phyloP scores from a whole-genome alignment of 2,113 vertebrate species.

The Thunnus maccoyii region DNA sequence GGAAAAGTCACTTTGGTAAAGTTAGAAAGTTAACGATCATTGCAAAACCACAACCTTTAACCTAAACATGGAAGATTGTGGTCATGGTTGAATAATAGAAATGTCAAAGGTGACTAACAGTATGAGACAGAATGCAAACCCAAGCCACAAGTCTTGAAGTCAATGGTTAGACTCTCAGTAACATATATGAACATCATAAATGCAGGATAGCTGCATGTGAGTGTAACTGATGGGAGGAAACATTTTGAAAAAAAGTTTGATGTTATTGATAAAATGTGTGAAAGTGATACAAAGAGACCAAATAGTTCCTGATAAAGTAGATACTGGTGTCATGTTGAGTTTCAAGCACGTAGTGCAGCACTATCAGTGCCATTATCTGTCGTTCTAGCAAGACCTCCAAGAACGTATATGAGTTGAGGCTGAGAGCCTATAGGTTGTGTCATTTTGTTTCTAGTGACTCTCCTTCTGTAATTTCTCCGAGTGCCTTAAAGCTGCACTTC shows the following conservation, averaged over 20 bases:
- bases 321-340: too few relatives aligned
- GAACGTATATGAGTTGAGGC: neutral
- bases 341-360: too few relatives aligned
- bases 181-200: neutral
- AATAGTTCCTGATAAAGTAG: too few relatives aligned
- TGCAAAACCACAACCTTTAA: neutral
- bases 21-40: neutral
- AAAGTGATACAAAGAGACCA: too few relatives aligned
- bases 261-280: too few relatives aligned
- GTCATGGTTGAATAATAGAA: neutral
- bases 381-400: neutral
- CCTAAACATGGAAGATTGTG: neutral
- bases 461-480: neutral
- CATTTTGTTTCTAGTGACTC: neutral
- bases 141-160: neutral
- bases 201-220: neutral
- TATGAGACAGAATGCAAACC: neutral
- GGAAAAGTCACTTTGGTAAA: neutral
- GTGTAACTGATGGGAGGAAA: too few relatives aligned
- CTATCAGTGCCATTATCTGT: neutral
- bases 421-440: neutral
- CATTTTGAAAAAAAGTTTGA: too few relatives aligned
- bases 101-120: conserved; percentile 3
- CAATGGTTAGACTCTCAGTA: neutral
- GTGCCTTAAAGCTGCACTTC: neutral